phyloP scores from a whole-genome alignment of 37 sponge, comb jelly and placozoan genomes.

The Bolinopsis microptera region DNA sequence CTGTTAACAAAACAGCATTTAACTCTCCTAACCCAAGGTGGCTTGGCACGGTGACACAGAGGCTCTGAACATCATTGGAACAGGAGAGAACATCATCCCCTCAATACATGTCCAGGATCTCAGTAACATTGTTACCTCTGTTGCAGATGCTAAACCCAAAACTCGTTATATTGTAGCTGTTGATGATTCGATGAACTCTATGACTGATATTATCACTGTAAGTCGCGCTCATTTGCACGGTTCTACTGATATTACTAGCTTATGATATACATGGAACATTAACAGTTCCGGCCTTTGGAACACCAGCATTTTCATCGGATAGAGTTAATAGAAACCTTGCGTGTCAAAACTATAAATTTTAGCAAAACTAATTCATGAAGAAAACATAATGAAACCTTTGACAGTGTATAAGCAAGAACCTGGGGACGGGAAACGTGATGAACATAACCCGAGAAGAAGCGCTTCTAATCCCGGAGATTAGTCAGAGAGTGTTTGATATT shows the following conservation, averaged over 20 bases:
- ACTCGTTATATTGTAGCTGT: constrained; percentile 84
- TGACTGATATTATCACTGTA: constrained; percentile 82
- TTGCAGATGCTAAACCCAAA: constrained; percentile 79
- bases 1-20: neutral
- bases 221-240: neutral
- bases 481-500: constrained; percentile 67
- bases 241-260: no score
- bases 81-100: constrained; percentile 86
- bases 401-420: constrained; percentile 74
- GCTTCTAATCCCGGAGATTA: constrained; percentile 72
- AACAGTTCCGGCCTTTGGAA: no score
- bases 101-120: constrained; percentile 89
- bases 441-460: constrained; percentile 76
- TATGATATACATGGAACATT: no score
- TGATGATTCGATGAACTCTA: constrained; percentile 82
- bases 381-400: neutral
- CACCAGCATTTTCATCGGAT: no score
- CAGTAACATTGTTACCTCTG: constrained; percentile 74
- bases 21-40: constrained; percentile 66
- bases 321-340: no score
- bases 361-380: no score
- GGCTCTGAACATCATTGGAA: constrained; percentile 80
- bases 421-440: constrained; percentile 76
- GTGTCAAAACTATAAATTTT: no score
- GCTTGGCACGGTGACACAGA: constrained; percentile 82